Percentiles rank a stretch among this genome's conserved stretches.
Evolutionary conservation across 2,888 invertebrate species (phyloP).

Genomic region (Cerastis rubricosa): DNA sequence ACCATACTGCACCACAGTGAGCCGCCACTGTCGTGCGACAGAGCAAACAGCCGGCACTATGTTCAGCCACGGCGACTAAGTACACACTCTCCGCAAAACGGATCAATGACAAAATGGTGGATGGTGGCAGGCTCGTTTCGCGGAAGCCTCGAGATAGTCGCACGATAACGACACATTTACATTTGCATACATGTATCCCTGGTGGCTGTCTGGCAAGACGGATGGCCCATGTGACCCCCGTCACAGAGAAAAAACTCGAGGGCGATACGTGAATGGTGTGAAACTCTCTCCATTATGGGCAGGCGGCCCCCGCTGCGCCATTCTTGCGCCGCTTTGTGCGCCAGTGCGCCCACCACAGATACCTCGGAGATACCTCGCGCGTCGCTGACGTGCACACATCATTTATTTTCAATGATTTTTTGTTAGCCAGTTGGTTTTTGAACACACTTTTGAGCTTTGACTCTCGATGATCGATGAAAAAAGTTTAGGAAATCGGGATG

Average conservation of each 20-base stretch:
- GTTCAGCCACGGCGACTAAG: neutral
- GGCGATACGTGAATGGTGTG: slow-evolving; percentile 84
- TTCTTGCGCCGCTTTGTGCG: slow-evolving; percentile 81
- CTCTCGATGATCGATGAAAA: slow-evolving; percentile 76
- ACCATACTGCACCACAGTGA: slow-evolving; percentile 37
- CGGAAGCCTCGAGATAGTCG: slow-evolving; percentile 47
- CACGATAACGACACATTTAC: slow-evolving; percentile 57
- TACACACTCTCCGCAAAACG: slow-evolving; percentile 1
- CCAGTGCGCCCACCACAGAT: slow-evolving; percentile 66
- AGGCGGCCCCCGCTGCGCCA: slow-evolving; percentile 83
- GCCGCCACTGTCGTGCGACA: slow-evolving; percentile 16
- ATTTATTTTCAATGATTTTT: slow-evolving; percentile 82
- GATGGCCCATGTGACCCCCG: slow-evolving; percentile 81
- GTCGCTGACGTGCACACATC: slow-evolving; percentile 80
- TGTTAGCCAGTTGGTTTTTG: slow-evolving; percentile 78
- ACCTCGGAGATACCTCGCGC: slow-evolving; percentile 70
- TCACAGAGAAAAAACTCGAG: slow-evolving; percentile 77
- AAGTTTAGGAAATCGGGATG: slow-evolving; percentile 69
- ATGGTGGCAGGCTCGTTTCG: slow-evolving; percentile 12
- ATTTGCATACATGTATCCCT: slow-evolving; percentile 75
- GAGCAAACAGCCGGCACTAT: slow-evolving; percentile 34
- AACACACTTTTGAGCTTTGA: slow-evolving; percentile 74
- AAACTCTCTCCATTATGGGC: slow-evolving; percentile 81
- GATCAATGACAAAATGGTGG: slow-evolving; percentile 12
- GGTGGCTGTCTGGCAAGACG: slow-evolving; percentile 75